These are phyloP conservation scores for Icerya purchasi DNA, from an alignment of 2,888 invertebrate species.

Conservation along the genomic window DNA sequence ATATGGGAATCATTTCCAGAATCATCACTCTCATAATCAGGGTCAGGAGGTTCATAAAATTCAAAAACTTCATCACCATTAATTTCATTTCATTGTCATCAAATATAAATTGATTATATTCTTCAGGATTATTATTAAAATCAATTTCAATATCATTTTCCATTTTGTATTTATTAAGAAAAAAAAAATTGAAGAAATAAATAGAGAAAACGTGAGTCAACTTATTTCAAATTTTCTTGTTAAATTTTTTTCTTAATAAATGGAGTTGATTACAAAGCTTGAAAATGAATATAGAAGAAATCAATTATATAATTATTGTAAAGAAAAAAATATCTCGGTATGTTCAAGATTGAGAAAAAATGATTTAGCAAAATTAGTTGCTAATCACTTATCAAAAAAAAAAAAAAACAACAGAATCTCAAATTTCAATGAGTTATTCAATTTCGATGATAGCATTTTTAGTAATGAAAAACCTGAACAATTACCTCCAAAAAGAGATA, in stretches of 20 bases:
- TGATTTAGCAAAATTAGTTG: conserved; percentile 1
- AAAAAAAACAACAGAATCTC: background rate
- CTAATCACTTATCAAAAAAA: background rate
- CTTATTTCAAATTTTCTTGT: conserved; percentile 1
- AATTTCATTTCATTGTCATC: no score
- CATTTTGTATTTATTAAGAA: background rate
- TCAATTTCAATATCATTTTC: background rate
- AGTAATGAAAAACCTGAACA: conserved; percentile 6
- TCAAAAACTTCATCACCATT: no score
- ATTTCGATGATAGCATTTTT: background rate
- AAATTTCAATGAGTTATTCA: background rate
- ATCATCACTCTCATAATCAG: no score
- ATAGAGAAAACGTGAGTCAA: background rate
- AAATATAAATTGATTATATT: no score
- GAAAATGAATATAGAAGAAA: background rate
- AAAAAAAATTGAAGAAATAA: background rate
- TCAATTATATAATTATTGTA: conserved; percentile 5
- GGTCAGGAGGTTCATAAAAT: no score
- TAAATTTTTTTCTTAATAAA: conserved; percentile 3
- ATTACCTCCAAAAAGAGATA: conserved; percentile 7
- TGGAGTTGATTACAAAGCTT: conserved; percentile 2
- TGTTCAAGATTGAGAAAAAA: background rate
- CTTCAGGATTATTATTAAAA: no score
- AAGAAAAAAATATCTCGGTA: background rate
- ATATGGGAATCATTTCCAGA: no score